Evolutionary conservation across 2,113 vertebrate species (phyloP).

Genomic region (Felis chaus): DNA sequence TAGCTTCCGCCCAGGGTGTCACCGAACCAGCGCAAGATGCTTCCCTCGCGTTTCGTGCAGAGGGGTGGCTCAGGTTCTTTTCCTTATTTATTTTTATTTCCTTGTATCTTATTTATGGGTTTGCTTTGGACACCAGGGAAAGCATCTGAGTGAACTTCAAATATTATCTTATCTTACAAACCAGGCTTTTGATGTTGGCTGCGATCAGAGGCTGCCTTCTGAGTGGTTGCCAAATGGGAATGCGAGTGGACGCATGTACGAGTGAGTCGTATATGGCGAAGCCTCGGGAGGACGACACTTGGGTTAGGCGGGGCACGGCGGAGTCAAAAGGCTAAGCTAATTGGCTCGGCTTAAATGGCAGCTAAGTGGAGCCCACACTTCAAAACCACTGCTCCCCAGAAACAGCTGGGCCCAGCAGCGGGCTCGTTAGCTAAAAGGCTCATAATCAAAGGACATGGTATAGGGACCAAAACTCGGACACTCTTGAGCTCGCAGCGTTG

Average conservation of each 20-base stretch:
- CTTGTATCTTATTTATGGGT: conserved; percentile 96
- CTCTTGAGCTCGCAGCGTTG: conserved; percentile 53
- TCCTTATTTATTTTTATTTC: conserved; percentile 85
- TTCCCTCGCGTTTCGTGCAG: conserved; percentile 80
- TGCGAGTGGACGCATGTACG: conserved; percentile 87
- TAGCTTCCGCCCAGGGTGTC: conserved; percentile 22
- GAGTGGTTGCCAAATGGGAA: conserved; percentile 93
- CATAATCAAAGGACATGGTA: conserved; percentile 81
- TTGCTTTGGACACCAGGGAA: conserved; percentile 94
- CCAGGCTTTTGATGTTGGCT: conserved; percentile 94
- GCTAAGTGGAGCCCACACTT: conserved; percentile 89
- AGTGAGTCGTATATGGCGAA: conserved; percentile 93
- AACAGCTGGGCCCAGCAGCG: conserved; percentile 84
- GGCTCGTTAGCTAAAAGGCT: conserved; percentile 83
- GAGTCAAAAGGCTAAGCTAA: conserved; percentile 92
- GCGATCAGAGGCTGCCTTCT: conserved; percentile 94
- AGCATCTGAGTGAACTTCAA: conserved; percentile 93
- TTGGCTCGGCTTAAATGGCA: conserved; percentile 92
- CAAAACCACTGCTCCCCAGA: conserved; percentile 84
- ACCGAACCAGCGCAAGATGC: conserved; percentile 72
- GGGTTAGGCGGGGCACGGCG: conserved; percentile 90
- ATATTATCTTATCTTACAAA: conserved; percentile 97
- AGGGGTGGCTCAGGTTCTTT: not conserved
- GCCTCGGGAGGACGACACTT: conserved; percentile 89
- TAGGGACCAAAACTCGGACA: conserved; percentile 64